Base-by-base conservation (phyloP, 2,888 invertebrate genomes). In the Pandemis heparana region DNA sequence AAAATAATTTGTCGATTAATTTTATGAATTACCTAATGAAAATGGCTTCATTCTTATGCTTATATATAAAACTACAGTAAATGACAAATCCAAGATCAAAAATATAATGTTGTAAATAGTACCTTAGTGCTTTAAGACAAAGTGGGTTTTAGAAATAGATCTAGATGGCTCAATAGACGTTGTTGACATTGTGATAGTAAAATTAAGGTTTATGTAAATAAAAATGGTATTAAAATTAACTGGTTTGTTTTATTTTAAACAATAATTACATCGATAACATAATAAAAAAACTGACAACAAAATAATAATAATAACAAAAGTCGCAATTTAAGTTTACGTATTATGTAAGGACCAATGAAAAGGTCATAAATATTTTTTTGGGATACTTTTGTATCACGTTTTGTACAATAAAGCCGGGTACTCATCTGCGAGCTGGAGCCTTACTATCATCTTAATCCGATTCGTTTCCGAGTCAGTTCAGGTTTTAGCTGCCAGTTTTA, bases 111-210 rank as follows among this genome's bases (percentile, higher is more conserved):
- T 73, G 68, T 73, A 51, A 69, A 73, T 64, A 73, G 63, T 63
- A 59, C 39, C 63, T 63, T 48, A 59, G 10, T 56, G 39, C 61
- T 39, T 63, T 16, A 67, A 43, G 43, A 12, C 41, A 69, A 12
- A 43, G 8, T 68, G 73, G 73, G 68, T 63, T 38, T 63, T 72
- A 53, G 60, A 43, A 53, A 43, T 56, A 56, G 23, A 48, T 59
- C 63, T 63, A 39, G 48, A 69, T 69, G 68, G 79, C 77, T 78
- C 77, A 78, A 78, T 63, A 65, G 61, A 70, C 60, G 43, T 69
- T 64, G 59, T 65, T 74, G 78, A 77, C 77, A 82, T 85, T 89
- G 89, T 89, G 88, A 89, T 88, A 88, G 81, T 87, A 88, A 76
- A 76, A 79, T 78, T 75, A 86, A 88, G 84, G 82, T 76, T 76